These are phyloP conservation scores for Therioaphis trifolii DNA, from an alignment of 2,888 invertebrate species.

Conservation along the genomic window DNA sequence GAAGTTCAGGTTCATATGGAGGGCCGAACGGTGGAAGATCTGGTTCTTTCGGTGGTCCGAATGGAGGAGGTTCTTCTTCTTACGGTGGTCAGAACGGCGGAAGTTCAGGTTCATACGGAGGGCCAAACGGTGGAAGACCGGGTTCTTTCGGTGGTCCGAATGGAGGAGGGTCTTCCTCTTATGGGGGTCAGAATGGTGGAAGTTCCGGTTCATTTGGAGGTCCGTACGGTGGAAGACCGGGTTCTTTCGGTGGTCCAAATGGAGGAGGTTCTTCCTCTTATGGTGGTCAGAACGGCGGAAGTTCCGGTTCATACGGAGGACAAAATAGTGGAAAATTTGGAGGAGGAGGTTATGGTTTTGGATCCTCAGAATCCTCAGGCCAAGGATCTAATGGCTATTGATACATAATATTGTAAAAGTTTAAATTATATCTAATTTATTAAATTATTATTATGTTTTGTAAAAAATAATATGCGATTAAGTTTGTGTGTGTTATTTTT, in stretches of 20 bases:
- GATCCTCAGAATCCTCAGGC: conserved; percentile 14
- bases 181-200: background rate
- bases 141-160: background rate
- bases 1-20: background rate
- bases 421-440: conserved; percentile 41
- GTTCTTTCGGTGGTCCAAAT: background rate
- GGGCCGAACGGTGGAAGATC: conserved; percentile 22
- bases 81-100: conserved; percentile 11
- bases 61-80: background rate
- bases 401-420: background rate
- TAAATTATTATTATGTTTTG: conserved; percentile 50
- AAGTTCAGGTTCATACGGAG: background rate
- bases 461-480: conserved; percentile 3
- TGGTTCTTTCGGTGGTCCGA: too few relatives aligned
- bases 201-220: background rate
- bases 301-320: background rate
- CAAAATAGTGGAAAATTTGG: background rate
- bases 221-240: background rate
- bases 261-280: background rate
- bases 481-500: background rate
- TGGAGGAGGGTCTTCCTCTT: background rate
- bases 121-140: background rate
- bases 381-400: conserved; percentile 37
- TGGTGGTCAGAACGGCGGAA: too few relatives aligned
- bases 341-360: too few relatives aligned